Percentiles rank a stretch among this genome's conserved stretches.
Evolutionary conservation across 2,888 invertebrate genomes (phyloP).

Genomic region (Drosophila pegasa): DNA sequence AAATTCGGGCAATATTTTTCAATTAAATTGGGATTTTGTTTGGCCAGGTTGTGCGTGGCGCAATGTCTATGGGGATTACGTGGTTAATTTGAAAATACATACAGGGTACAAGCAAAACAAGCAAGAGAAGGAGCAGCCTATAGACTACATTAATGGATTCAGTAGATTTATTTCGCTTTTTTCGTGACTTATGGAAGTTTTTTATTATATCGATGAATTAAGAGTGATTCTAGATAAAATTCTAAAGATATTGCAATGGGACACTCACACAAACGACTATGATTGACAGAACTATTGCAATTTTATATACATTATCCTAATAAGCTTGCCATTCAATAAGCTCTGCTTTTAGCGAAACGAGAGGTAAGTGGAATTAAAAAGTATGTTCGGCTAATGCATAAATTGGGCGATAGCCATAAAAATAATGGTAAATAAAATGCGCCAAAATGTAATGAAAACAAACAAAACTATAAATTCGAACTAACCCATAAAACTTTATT

Average conservation of each 20-base stretch:
- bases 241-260: too few species aligned
- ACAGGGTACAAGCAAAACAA: too few species aligned
- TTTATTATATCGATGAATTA: too few species aligned
- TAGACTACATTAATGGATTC: too few species aligned
- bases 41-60: not conserved
- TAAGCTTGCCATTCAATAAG: not conserved
- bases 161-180: not conserved
- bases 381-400: constrained; percentile 35
- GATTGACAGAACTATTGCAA: not conserved
- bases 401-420: constrained; percentile 39
- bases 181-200: not conserved
- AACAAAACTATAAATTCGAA: constrained; percentile 77
- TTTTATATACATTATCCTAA: not conserved
- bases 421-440: constrained; percentile 58
- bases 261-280: too few species aligned
- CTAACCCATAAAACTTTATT: constrained; percentile 69
- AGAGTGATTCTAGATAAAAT: too few species aligned
- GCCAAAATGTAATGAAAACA: constrained; percentile 73
- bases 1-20: constrained; percentile 42
- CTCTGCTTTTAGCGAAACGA: not conserved
- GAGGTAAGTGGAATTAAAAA: not conserved
- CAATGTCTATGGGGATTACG: not conserved
- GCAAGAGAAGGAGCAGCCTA: too few species aligned
- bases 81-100: not conserved
- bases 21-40: constrained; percentile 31